Evolutionary conservation across 1,140 invertebrate species (phyloP), one percentile per base, ranked within the genome.

Genomic region (Monochamus saltuarius): DNA sequence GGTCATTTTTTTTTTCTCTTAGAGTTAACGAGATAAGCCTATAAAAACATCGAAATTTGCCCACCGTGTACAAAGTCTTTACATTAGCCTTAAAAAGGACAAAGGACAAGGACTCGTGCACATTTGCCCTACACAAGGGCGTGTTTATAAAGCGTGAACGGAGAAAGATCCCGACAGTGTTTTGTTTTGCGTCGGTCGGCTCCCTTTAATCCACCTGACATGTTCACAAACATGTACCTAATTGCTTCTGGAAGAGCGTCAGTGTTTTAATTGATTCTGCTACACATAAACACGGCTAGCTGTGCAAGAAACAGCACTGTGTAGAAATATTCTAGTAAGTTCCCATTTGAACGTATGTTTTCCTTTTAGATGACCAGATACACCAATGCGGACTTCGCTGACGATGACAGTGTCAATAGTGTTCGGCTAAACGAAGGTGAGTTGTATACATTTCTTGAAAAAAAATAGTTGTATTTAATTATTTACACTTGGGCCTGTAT

Each of bases 401-500:
- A 91, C 74, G 89, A 91, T 67, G 89, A 91, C 72, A 91, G 89
- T 69, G 85, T 91, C 62, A 90, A 90, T 47, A 91, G 89, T 14
- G 89, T 91, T 9, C 89, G 90, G 63, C 79, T 92, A 40, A 87
- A 85, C 43, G 87, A 88, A 75, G 84, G 83, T 22, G 67, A 58
- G 46, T 51, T 52, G 16, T 29, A 29, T n/a, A n/a, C n/a, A n/a
- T 6, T 29, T 29, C 6, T 29, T 29, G 22, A 29, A 29, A 29
- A n/a, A n/a, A n/a, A n/a, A n/a, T n/a, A n/a, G n/a, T n/a, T n/a
- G n/a, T n/a, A n/a, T n/a, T n/a, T n/a, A n/a, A n/a, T n/a, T 29
- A 29, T 29, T 29, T 29, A 3, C 22, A 3, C 6, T 29, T 29
- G 22, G 22, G 22, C 2, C 22, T 29, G 22, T 29, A 29, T 29